These are phyloP conservation scores for Hylaea fasciaria DNA, from an alignment of 2,888 invertebrate genomes.

Conservation along the genomic window DNA sequence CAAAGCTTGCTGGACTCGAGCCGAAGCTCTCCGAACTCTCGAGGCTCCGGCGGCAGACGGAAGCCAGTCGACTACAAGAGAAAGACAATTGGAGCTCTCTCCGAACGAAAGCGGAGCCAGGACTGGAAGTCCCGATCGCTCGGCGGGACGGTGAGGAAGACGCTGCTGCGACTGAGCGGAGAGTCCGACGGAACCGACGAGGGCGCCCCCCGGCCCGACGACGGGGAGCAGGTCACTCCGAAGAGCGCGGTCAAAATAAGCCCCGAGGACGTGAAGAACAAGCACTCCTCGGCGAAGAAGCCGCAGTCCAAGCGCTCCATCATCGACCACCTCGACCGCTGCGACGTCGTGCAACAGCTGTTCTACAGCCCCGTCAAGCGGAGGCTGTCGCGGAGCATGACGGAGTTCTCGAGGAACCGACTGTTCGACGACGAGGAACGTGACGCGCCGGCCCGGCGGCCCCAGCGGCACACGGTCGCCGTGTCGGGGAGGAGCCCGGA, in stretches of 20 bases:
- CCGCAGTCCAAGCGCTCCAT: conserved; percentile 76
- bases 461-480: conserved; percentile 55
- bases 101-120: conserved; percentile 42
- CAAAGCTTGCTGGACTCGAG: conserved; percentile 66
- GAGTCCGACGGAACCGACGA: conserved; percentile 49
- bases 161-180: conserved; percentile 47
- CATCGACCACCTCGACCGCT: conserved; percentile 74
- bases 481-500: conserved; percentile 49
- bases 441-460: conserved; percentile 35
- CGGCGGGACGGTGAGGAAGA: conserved; percentile 45
- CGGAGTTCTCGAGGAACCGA: conserved; percentile 67
- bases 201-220: conserved; percentile 39
- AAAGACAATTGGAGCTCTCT: conserved; percentile 57
- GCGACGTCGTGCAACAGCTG: conserved; percentile 73
- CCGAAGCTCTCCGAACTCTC: conserved; percentile 47
- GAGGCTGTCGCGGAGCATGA: conserved; percentile 80
- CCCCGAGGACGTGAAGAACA: conserved; percentile 74
- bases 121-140: conserved; percentile 55
- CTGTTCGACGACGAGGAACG: conserved; percentile 64
- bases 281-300: conserved; percentile 79
- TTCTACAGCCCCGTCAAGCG: conserved; percentile 80
- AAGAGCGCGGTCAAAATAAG: conserved; percentile 65
- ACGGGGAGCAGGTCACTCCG: conserved; percentile 67
- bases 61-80: conserved; percentile 44
- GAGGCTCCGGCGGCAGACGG: conserved; percentile 36